Evolutionary conservation across 2,113 vertebrate genomes (phyloP).

Genomic region (Phasianus colchicus): DNA sequence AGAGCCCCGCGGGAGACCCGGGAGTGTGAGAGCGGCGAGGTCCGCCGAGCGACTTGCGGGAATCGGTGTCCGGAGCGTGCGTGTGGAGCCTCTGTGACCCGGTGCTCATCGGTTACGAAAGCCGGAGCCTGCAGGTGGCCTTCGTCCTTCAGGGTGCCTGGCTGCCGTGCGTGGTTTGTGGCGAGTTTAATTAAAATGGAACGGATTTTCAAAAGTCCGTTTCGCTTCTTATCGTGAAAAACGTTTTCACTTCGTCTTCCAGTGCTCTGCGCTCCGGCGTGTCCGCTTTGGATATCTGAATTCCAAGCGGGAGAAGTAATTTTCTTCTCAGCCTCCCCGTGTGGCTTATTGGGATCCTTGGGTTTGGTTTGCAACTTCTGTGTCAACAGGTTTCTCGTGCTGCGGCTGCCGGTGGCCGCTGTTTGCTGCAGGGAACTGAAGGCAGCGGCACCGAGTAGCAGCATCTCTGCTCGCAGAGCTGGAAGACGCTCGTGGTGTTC

Average conservation of each 20-base stretch:
- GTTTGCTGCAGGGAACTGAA: neutral
- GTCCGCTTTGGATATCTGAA: neutral
- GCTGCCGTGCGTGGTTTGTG: too few species aligned
- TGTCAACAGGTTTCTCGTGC: neutral
- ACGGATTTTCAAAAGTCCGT: accelerated
- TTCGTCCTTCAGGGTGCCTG: neutral
- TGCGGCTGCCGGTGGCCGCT: neutral
- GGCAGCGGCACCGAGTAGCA: neutral
- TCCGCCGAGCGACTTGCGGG: too few species aligned
- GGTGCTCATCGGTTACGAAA: neutral
- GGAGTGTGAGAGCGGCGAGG: neutral
- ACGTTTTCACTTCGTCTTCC: neutral
- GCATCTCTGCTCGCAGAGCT: neutral
- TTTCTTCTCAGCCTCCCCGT: neutral
- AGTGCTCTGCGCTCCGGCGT: accelerated
- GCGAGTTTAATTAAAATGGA: neutral
- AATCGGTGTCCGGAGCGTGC: neutral
- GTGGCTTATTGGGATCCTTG: neutral
- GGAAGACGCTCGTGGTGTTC: too few species aligned
- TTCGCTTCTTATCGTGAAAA: neutral
- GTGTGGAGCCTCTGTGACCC: neutral
- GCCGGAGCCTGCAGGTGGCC: neutral
- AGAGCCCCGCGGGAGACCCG: too few species aligned
- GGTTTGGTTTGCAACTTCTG: neutral
- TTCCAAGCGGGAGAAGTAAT: neutral